Base-by-base conservation (phyloP, 2,797 vertebrate species). In the Eulemur coronatus region DNA sequence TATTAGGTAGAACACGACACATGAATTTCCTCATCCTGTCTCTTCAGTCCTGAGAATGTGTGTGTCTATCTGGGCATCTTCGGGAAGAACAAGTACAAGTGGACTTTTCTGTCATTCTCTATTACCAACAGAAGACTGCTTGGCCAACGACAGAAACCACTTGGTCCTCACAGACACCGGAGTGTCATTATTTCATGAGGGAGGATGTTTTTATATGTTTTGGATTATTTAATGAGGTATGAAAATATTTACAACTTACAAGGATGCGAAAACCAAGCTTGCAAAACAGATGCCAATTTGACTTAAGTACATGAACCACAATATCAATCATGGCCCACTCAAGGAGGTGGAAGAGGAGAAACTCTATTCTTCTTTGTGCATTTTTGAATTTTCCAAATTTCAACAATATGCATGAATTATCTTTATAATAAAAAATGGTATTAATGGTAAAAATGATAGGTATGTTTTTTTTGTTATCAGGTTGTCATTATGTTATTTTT, bases 241-340 rank as follows among this genome's bases (percentile, higher is more conserved):
- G 20, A 65, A 81, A 93, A 93, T 61, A 89, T 35, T 46, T 65
- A 46, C 33, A 33, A 55, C 24, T 82, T 73, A n/a, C 2, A n/a
- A 52, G 2, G 14, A n/a, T 0, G 1, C 2, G n/a, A 38, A 82
- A 96, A 61, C 30, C 46, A 61, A 33, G 1, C 15, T 57, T 91
- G 22, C 1, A 12, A 92, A 46, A 52, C 15, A 76, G 28, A 78
- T 28, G n/a, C 11, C 26, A 50, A n/a, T 67, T 52, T 70, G 46
- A 70, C 50, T 63, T n/a, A 18, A 80, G 4, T 17, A 35, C 2
- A 4, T 18, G 30, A 41, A 86, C 8, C 38, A 22, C 57, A 81
- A 22, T 6, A 48, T 5, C 18, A 30, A 6, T 4, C 52, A 1
- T 0, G 0, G 28, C 7, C 17, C 12, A 2, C n/a, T 41, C 13